Percentiles rank a stretch among this genome's conserved stretches.
Evolutionary conservation across 2,888 invertebrate genomes (phyloP).

Genomic region (Lasioglossum figueresi): DNA sequence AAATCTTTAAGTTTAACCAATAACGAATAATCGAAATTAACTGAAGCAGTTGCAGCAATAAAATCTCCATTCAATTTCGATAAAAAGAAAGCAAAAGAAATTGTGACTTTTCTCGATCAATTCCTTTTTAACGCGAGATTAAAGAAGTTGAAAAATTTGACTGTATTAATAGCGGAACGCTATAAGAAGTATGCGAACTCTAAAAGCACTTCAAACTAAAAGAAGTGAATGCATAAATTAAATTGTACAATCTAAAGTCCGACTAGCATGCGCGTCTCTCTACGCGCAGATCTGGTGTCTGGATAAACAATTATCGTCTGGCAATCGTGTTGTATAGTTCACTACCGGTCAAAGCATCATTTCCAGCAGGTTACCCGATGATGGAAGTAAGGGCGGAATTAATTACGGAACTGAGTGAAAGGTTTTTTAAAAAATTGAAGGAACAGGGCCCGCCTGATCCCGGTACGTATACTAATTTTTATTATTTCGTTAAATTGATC

Average conservation of each 20-base stretch:
- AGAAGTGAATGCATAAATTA: conserved; percentile 7
- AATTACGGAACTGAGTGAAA: conserved; percentile 79
- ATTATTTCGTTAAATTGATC: background rate
- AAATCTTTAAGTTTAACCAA: background rate
- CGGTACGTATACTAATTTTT: conserved; percentile 67
- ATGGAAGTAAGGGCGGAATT: conserved; percentile 77
- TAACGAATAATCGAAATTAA: background rate
- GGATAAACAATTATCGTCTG: conserved; percentile 65
- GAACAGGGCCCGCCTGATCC: conserved; percentile 78
- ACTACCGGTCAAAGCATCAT: conserved; percentile 75
- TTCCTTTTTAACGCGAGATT: background rate
- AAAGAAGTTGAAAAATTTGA: background rate
- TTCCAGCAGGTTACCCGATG: conserved; percentile 53
- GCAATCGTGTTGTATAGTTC: conserved; percentile 48
- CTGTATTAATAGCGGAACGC: background rate
- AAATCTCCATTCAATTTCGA: background rate
- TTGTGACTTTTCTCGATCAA: background rate
- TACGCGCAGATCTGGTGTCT: conserved; percentile 46
- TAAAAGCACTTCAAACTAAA: background rate
- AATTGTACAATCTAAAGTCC: conserved; percentile 40
- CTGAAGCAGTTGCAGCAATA: background rate
- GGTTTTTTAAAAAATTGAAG: conserved; percentile 78
- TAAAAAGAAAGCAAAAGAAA: background rate
- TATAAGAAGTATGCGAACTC: background rate
- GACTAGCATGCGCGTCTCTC: conserved; percentile 41